phyloP scores from a whole-genome alignment of 2,888 invertebrate species.

The Dicycla oo region DNA sequence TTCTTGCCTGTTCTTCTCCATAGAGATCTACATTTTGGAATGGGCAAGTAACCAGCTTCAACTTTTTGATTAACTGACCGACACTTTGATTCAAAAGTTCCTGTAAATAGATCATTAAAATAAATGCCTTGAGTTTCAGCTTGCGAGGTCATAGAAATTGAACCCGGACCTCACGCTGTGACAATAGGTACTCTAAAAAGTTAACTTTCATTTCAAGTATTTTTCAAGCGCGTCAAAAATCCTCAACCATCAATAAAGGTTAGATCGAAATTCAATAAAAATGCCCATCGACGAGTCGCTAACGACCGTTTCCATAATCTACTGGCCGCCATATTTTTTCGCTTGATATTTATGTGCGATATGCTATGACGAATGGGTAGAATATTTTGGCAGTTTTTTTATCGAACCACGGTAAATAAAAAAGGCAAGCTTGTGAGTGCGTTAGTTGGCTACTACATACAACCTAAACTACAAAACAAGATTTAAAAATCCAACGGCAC shows the following conservation, averaged over 20 bases:
- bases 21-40: too few relatives aligned
- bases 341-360: constrained; percentile 38
- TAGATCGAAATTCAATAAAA: constrained; percentile 49
- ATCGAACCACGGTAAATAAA: background rate
- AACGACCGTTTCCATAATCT: constrained; percentile 47
- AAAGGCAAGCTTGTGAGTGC: background rate
- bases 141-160: background rate
- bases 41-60: too few relatives aligned
- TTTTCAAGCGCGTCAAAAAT: constrained; percentile 29
- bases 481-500: too few relatives aligned
- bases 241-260: constrained; percentile 30
- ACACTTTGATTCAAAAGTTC: too few relatives aligned
- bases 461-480: too few relatives aligned
- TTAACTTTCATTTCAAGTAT: background rate
- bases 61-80: too few relatives aligned
- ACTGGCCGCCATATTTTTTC: constrained; percentile 36
- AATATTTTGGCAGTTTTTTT: constrained; percentile 12
- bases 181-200: background rate
- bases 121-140: background rate
- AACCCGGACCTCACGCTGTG: background rate
- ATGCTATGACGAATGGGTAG: constrained; percentile 23
- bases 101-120: background rate
- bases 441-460: background rate
- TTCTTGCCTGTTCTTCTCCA: too few relatives aligned
- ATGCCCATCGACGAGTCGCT: constrained; percentile 34